Evolutionary conservation across 2,797 vertebrate species (phyloP).

Genomic region (Labeo calbasu): DNA sequence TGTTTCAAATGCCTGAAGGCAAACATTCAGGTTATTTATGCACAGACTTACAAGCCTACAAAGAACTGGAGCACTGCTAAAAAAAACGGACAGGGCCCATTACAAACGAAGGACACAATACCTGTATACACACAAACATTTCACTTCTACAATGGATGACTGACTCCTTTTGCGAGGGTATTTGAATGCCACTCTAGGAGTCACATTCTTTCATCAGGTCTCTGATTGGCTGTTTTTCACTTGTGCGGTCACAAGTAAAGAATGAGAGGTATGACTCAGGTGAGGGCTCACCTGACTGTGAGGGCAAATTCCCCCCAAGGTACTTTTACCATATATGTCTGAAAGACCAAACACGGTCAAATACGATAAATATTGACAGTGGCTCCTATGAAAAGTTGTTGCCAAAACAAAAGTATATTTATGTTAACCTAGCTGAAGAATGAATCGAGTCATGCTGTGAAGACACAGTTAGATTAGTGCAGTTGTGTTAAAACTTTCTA

Average conservation of each 20-base stretch:
- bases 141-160: not conserved
- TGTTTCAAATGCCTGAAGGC: constrained; percentile 18
- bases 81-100: not conserved
- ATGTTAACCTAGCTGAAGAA: not conserved
- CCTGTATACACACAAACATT: not conserved
- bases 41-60: not conserved
- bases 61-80: not conserved
- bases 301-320: not conserved
- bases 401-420: not conserved
- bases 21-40: constrained; percentile 12
- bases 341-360: not conserved
- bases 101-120: not conserved
- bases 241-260: constrained; percentile 27
- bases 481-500: not conserved
- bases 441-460: not conserved
- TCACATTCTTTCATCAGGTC: constrained; percentile 29
- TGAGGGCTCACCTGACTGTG: constrained; percentile 34
- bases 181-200: constrained; percentile 3
- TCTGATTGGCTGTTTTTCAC: constrained; percentile 37
- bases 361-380: not conserved
- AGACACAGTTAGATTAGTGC: not conserved
- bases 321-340: not conserved
- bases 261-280: constrained; percentile 50
- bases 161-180: not conserved
- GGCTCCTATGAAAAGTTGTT: not conserved